These are phyloP conservation scores for Pteropus rufus DNA, from an alignment of 2,797 vertebrate species.

Conservation along the genomic window DNA sequence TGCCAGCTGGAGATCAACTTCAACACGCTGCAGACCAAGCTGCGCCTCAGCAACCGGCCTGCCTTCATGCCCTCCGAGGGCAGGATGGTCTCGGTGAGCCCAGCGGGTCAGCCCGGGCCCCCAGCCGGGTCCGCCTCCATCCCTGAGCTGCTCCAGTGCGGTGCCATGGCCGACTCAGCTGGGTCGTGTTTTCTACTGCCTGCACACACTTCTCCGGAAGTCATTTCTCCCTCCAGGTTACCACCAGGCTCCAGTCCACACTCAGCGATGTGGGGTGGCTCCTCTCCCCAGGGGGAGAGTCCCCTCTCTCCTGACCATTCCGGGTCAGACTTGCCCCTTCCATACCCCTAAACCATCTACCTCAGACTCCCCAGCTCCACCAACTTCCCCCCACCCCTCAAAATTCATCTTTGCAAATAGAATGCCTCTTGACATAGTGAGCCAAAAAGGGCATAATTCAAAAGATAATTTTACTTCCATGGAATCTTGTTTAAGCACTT, in stretches of 20 bases:
- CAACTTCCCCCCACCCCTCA: background rate
- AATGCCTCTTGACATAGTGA: background rate
- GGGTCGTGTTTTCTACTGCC: rapidly evolving
- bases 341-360: background rate
- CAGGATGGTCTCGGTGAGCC: constrained; percentile 96
- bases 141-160: background rate
- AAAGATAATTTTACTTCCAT: background rate
- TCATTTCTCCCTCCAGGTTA: background rate
- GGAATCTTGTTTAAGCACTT: background rate
- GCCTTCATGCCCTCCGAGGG: constrained; percentile 99
- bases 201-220: background rate
- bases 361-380: no score
- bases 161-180: background rate
- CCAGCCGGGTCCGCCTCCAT: rapidly evolving
- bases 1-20: constrained; percentile 99
- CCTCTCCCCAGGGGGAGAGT: background rate
- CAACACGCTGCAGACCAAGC: constrained; percentile 98
- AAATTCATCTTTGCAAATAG: background rate
- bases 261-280: background rate
- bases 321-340: background rate
- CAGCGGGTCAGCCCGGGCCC: rapidly evolving
- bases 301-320: background rate
- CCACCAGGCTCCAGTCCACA: background rate
- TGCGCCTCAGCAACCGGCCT: constrained; percentile 96
- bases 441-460: background rate